These are phyloP conservation scores for Andricus quercusramuli DNA, from an alignment of 2,888 invertebrate genomes.

Conservation along the genomic window DNA sequence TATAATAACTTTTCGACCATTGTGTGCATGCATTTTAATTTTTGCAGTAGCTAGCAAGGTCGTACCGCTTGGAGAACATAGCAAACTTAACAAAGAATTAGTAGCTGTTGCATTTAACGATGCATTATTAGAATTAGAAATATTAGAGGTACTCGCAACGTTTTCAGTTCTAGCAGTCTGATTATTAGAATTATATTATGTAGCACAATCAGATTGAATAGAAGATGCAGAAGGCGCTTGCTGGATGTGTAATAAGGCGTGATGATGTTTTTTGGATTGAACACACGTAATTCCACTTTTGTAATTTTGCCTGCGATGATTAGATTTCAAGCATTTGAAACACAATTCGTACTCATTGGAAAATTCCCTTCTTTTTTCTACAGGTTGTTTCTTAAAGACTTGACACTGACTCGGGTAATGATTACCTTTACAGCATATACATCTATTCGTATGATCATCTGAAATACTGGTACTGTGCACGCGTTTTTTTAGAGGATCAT, in stretches of 20 bases:
- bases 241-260: conserved; percentile 5
- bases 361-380: neutral
- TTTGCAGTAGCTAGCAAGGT: neutral
- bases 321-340: conserved; percentile 16
- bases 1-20: neutral
- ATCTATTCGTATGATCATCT: neutral
- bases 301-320: neutral
- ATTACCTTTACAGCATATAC: conserved; percentile 1
- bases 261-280: neutral
- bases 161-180: no score
- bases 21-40: neutral
- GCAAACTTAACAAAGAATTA: no score
- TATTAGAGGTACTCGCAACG: no score
- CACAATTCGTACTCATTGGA: neutral
- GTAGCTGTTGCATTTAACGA: no score
- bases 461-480: neutral
- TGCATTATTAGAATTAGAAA: no score
- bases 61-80: no score
- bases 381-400: neutral
- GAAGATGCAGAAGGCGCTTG: no score
- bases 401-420: neutral
- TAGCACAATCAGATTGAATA: no score
- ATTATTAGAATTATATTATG: no score
- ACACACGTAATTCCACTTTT: neutral
- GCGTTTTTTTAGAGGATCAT: neutral